Conservation (phyloP, 2,113 vertebrate species). For the Eleginops maclovinus region DNA sequence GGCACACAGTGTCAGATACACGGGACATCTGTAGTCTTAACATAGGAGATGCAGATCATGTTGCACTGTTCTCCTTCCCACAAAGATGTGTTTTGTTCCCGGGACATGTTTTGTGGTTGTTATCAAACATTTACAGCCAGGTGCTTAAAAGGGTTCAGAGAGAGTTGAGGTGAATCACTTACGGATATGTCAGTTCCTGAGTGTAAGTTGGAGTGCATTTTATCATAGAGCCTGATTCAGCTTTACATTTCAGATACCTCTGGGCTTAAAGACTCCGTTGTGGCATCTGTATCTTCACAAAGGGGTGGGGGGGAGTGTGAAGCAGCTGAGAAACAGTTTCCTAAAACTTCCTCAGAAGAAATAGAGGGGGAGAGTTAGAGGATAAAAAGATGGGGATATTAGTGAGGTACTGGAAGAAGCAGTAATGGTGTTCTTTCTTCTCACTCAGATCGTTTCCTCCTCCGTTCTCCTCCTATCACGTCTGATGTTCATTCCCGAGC, state of each 20-base stretch:
- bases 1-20: slow-evolving; percentile 42
- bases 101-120: slow-evolving; percentile 45
- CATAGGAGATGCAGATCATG: slow-evolving; percentile 52
- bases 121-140: slow-evolving; percentile 63
- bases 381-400: slow-evolving; percentile 39
- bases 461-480: slow-evolving; percentile 64
- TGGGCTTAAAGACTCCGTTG: slow-evolving; percentile 40
- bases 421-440: slow-evolving; percentile 55
- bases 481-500: slow-evolving; percentile 69
- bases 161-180: slow-evolving; percentile 44
- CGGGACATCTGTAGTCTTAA: slow-evolving; percentile 52
- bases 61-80: slow-evolving; percentile 36
- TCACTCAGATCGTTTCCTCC: slow-evolving; percentile 58
- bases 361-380: slow-evolving; percentile 6
- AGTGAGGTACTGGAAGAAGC: slow-evolving; percentile 44
- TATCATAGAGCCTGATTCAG: slow-evolving; percentile 22
- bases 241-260: slow-evolving; percentile 33
- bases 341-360: slow-evolving; percentile 35
- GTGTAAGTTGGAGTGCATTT: slow-evolving; percentile 11
- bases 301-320: slow-evolving; percentile 22
- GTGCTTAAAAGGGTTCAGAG: slow-evolving; percentile 41
- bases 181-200: slow-evolving; percentile 2
- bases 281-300: slow-evolving; percentile 30
- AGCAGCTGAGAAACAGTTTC: slow-evolving; percentile 13
- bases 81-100: slow-evolving; percentile 49